Conservation (phyloP, 2,888 invertebrate genomes). For the Epirrita christyi region DNA sequence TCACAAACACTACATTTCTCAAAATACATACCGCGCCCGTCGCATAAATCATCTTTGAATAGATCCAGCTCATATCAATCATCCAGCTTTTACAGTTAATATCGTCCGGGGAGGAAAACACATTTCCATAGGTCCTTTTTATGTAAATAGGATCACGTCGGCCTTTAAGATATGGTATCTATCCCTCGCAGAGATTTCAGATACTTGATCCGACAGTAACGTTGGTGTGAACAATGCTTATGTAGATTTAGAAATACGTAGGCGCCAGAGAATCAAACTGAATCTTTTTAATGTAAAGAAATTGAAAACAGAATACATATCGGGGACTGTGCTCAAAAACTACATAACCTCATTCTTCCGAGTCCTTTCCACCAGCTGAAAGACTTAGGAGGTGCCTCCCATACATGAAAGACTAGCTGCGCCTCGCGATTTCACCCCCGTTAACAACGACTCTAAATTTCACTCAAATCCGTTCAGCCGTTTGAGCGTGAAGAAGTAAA, state of each 20-base stretch:
- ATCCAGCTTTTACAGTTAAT: slow-evolving; percentile 65
- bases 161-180: slow-evolving; percentile 60
- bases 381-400: no score
- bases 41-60: slow-evolving; percentile 66
- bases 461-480: no score
- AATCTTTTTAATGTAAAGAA: not conserved
- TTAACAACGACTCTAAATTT: no score
- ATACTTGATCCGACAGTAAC: slow-evolving; percentile 57
- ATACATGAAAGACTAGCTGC: no score
- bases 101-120: slow-evolving; percentile 57
- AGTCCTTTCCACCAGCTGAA: no score
- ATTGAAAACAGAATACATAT: no score
- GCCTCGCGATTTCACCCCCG: no score
- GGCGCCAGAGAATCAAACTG: not conserved
- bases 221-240: slow-evolving; percentile 65
- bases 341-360: no score
- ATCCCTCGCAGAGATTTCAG: slow-evolving; percentile 66
- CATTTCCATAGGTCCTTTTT: slow-evolving; percentile 62
- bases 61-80: slow-evolving; percentile 71
- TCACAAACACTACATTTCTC: slow-evolving; percentile 32
- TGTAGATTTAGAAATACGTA: slow-evolving; percentile 48
- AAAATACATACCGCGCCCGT: slow-evolving; percentile 32
- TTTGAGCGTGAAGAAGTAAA: no score
- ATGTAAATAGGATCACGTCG: slow-evolving; percentile 76
- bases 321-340: no score